Base-by-base conservation (phyloP, 2,888 invertebrate species). In the Nomada ferruginata region DNA sequence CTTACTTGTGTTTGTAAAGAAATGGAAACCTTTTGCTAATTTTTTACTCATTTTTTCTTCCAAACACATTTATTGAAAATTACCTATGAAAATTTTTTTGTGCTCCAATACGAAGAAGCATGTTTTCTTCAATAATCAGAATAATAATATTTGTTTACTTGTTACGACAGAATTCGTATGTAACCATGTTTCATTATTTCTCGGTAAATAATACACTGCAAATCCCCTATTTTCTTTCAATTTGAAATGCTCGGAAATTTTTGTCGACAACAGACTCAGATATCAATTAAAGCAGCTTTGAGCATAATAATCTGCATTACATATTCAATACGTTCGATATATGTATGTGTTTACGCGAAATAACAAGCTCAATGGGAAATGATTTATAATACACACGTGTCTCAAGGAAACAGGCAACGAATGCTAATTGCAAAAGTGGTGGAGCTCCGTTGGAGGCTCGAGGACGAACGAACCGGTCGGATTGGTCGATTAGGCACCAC, bases 401-500 rank as follows among this genome's bases (percentile, higher is more conserved):
- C 23, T 53, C 18, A 59, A 57, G 47, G 23, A 70, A 76, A 76
- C 57, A 70, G 36, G 61, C 53, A 64, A 64, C 65, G 20, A 60
- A 68, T 60, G 42, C 2, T 57, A 70, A 72, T 26, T 72, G n/a
- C 61, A 57, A 71, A 71, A 66, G 66, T 66, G 55, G 20, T 36
- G 52, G 29, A 75, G 65, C 63, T 75, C 69, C n/a, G 65, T 60
- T 76, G 83, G 87, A 89, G 90, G 87, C 87, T 89, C 85, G 91
- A 91, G 91, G 90, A 90, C 91, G 85, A 90, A 88, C 77, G 90
- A 90, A 92, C 90, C 91, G 90, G 91, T 93, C 91, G 85, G 90
- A 93, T 93, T 93, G 93, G 93, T 92, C 90, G 85, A 87, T 89
- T 76, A 84, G 85, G 87, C 87, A 91, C 92, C 93, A 93, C 93